Evolutionary conservation across 2,113 vertebrate species (phyloP).

Genomic region (Ammospiza nelsoni): DNA sequence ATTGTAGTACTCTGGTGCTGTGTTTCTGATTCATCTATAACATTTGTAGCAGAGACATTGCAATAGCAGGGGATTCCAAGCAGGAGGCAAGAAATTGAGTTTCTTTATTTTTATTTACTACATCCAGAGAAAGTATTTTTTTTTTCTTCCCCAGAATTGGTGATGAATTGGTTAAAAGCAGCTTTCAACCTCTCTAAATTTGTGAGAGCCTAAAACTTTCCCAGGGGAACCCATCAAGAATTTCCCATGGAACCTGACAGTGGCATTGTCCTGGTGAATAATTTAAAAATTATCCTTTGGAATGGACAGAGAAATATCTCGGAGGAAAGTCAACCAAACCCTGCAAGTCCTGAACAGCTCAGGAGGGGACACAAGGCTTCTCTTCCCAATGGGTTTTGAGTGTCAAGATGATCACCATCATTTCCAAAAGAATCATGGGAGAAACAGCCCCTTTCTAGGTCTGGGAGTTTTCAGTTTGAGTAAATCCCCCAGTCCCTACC

Average conservation of each 20-base stretch:
- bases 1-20: not conserved
- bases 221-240: not conserved
- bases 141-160: not conserved
- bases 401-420: not conserved
- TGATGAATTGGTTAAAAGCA: not conserved
- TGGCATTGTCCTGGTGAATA: not conserved
- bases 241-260: not conserved
- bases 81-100: not conserved
- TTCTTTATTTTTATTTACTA: not conserved
- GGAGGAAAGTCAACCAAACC: not conserved
- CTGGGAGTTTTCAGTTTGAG: not conserved
- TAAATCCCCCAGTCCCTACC: not conserved
- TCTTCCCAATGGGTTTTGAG: not conserved
- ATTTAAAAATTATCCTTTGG: not conserved
- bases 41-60: not conserved
- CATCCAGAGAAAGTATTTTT: accelerated
- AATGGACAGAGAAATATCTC: not conserved
- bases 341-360: not conserved
- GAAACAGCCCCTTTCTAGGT: not conserved
- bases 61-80: not conserved
- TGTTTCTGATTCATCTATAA: not conserved
- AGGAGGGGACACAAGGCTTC: not conserved
- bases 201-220: not conserved
- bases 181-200: not conserved
- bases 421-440: not conserved